A percentile compares a stretch with the other conserved stretches of the same genome.
Conservation (phyloP, 2,888 invertebrate genomes). For the Chelonus formosanus region DNA sequence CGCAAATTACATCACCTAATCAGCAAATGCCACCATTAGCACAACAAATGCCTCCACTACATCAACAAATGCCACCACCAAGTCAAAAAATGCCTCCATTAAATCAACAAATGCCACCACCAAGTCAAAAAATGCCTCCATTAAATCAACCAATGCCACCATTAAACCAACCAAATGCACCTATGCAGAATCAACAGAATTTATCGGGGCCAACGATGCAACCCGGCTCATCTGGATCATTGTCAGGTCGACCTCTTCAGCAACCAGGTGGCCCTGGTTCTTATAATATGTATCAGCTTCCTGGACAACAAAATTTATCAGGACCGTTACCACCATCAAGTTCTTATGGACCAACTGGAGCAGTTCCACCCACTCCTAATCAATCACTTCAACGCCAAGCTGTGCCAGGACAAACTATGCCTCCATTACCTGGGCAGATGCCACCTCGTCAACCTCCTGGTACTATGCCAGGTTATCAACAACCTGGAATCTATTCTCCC, state of each 20-base stretch:
- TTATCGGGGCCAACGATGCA: too few relatives aligned
- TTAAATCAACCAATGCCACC: slow-evolving; percentile 29
- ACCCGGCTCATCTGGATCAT: too few relatives aligned
- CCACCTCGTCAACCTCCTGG: slow-evolving; percentile 49
- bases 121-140: slow-evolving; percentile 27
- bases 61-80: slow-evolving; percentile 33
- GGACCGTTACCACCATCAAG: slow-evolving; percentile 34
- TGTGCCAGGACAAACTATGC: slow-evolving; percentile 27
- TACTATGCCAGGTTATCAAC: slow-evolving; percentile 47
- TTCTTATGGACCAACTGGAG: slow-evolving; percentile 25
- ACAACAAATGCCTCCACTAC: too few relatives aligned
- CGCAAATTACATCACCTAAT: slow-evolving; percentile 40
- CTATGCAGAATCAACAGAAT: slow-evolving; percentile 39
- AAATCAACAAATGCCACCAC: slow-evolving; percentile 35
- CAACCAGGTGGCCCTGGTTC: too few relatives aligned
- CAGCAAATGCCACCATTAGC: slow-evolving; percentile 6
- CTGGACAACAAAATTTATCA: slow-evolving; percentile 28
- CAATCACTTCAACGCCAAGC: slow-evolving; percentile 29
- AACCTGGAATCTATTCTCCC: slow-evolving; percentile 24
- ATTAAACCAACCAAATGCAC: slow-evolving; percentile 29
- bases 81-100: slow-evolving; percentile 31
- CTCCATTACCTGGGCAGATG: slow-evolving; percentile 33
- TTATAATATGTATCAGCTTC: too few relatives aligned
- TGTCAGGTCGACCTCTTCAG: too few relatives aligned
- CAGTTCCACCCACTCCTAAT: slow-evolving; percentile 27